Conservation (phyloP, 2,113 vertebrate species). For the Pelvicachromis taeniatus region DNA sequence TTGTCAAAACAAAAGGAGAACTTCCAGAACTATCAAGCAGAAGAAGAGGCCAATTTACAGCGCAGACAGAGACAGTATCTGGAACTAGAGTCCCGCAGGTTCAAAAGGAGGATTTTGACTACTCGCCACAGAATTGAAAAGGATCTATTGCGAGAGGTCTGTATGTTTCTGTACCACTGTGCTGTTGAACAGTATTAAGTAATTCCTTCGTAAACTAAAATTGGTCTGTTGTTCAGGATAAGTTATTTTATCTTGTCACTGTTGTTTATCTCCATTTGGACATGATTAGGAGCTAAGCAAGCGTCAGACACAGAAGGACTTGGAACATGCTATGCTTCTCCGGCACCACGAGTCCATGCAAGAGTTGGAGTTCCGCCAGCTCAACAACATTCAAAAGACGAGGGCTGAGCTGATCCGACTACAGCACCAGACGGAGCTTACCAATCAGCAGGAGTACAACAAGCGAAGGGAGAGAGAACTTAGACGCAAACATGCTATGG, state of each 20-base stretch:
- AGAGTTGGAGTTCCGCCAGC: conserved; percentile 96
- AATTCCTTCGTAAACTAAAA: neutral
- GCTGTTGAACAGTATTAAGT: neutral
- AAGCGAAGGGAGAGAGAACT: conserved; percentile 95
- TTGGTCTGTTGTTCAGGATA: neutral
- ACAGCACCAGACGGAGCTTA: conserved; percentile 98
- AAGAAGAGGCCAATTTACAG: conserved; percentile 94
- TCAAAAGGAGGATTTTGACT: conserved; percentile 95
- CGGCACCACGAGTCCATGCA: conserved; percentile 99
- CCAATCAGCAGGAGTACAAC: conserved; percentile 99
- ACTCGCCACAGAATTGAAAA: conserved; percentile 93
- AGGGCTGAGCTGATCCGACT: conserved; percentile 91
- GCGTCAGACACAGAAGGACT: conserved; percentile 95
- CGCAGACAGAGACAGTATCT: conserved; percentile 93
- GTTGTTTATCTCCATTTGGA: neutral
- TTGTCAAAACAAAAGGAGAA: conserved; percentile 98
- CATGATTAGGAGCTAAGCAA: conserved; percentile 90
- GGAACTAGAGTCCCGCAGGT: conserved; percentile 93
- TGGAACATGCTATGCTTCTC: conserved; percentile 97
- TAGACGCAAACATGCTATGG: conserved; percentile 95
- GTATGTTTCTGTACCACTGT: neutral
- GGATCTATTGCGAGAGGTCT: conserved; percentile 92
- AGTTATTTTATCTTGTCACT: neutral
- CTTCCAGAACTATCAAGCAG: conserved; percentile 97
- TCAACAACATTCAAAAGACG: conserved; percentile 93